These are phyloP conservation scores for Eupeodes luniger DNA, from an alignment of 2,888 invertebrate genomes.

Conservation along the genomic window DNA sequence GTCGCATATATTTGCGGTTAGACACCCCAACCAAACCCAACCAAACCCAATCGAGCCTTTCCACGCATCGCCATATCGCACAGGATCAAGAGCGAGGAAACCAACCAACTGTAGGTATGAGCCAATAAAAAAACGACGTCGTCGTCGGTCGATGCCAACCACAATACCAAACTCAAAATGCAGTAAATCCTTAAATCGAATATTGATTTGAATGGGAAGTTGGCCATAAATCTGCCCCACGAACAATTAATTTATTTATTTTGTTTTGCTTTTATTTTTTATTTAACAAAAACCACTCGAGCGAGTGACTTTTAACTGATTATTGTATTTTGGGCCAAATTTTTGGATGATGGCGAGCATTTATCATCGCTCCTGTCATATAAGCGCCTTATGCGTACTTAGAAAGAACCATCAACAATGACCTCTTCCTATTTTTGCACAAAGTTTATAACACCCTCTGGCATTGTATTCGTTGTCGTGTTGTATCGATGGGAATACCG, in stretches of 20 bases:
- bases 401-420: slow-evolving; percentile 7
- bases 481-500: background rate
- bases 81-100: background rate
- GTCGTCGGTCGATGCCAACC: slow-evolving; percentile 15
- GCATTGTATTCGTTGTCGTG: too few relatives aligned
- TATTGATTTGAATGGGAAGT: slow-evolving; percentile 74
- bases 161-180: slow-evolving; percentile 45
- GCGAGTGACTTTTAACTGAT: slow-evolving; percentile 67
- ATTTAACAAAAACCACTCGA: slow-evolving; percentile 11
- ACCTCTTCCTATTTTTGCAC: background rate
- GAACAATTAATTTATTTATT: slow-evolving; percentile 65
- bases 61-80: slow-evolving; percentile 10
- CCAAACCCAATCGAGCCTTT: background rate
- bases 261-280: slow-evolving; percentile 8
- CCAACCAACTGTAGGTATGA: background rate
- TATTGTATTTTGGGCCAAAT: slow-evolving; percentile 41
- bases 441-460: too few relatives aligned
- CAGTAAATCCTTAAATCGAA: slow-evolving; percentile 69
- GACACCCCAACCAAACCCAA: slow-evolving; percentile 11
- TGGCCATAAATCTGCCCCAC: slow-evolving; percentile 59
- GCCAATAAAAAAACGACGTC: background rate
- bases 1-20: slow-evolving; percentile 68
- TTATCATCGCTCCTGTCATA: slow-evolving; percentile 59
- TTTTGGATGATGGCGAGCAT: slow-evolving; percentile 31
- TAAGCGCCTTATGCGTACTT: slow-evolving; percentile 54